Percentiles rank a stretch among this genome's conserved stretches.
Evolutionary conservation across 1,140 invertebrate species (phyloP).

Genomic region (Eupeodes corollae): DNA sequence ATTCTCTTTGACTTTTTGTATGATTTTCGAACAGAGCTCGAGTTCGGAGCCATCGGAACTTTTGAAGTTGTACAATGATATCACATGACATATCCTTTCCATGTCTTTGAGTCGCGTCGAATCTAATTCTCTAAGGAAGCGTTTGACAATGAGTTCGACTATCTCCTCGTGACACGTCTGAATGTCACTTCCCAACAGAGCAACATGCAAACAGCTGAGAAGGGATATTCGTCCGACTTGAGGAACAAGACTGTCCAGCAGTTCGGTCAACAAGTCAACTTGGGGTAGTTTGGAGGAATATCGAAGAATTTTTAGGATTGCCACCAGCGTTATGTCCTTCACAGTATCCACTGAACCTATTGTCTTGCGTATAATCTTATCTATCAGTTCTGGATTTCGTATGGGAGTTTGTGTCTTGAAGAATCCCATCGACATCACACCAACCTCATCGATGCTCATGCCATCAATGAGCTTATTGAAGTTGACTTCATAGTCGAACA

Average conservation of each 20-base stretch:
- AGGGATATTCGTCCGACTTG: constrained; percentile 39
- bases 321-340: constrained; percentile 40
- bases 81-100: constrained; percentile 44
- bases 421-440: constrained; percentile 46
- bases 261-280: constrained; percentile 15
- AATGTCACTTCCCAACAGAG: constrained; percentile 39
- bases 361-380: constrained; percentile 36
- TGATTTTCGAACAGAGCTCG: constrained; percentile 37
- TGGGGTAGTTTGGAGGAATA: constrained; percentile 32
- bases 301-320: constrained; percentile 43
- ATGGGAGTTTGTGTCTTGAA: constrained; percentile 48
- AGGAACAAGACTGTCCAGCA: constrained; percentile 26
- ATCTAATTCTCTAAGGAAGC: constrained; percentile 29
- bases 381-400: constrained; percentile 34
- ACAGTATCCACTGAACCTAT: constrained; percentile 31
- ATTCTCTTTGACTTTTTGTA: constrained; percentile 37
- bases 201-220: constrained; percentile 41
- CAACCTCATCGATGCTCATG: constrained; percentile 43
- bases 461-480: constrained; percentile 37
- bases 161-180: constrained; percentile 34
- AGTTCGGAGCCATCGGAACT: constrained; percentile 27
- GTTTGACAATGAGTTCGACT: constrained; percentile 30
- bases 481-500: constrained; percentile 45
- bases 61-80: constrained; percentile 40
- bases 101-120: constrained; percentile 48